Conservation (phyloP, 2,113 vertebrate species). For the Oxygymnocypris stewartii region DNA sequence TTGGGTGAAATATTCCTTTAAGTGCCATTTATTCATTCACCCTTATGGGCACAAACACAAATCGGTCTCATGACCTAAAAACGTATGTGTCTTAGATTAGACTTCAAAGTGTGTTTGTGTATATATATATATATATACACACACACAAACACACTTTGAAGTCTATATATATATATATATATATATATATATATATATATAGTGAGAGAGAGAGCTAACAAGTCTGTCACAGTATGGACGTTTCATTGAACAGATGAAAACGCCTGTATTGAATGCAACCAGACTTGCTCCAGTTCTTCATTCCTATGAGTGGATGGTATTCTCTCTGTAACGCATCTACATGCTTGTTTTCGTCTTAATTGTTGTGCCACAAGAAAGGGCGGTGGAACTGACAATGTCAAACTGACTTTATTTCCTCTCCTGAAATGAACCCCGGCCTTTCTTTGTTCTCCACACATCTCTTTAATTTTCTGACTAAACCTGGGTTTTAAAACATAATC, state of each 20-base stretch:
- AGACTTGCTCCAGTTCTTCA: constrained; percentile 8
- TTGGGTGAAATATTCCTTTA: too few relatives aligned
- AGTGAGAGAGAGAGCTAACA: background rate
- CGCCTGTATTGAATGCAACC: constrained; percentile 23
- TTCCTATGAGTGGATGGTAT: background rate
- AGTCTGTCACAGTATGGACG: background rate
- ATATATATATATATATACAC: too few relatives aligned
- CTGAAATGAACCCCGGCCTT: background rate
- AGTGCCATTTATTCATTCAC: too few relatives aligned
- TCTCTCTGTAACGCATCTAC: background rate
- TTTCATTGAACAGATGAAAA: background rate
- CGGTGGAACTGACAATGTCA: background rate
- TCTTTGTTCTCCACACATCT: background rate
- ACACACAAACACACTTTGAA: too few relatives aligned
- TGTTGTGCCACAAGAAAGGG: constrained; percentile 7
- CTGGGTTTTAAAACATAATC: background rate
- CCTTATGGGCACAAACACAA: too few relatives aligned
- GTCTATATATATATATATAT: too few relatives aligned
- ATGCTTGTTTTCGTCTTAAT: background rate
- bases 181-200: too few relatives aligned
- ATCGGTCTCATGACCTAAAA: too few relatives aligned
- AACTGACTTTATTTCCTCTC: background rate
- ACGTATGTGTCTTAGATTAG: too few relatives aligned
- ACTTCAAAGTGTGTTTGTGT: too few relatives aligned
- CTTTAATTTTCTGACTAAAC: background rate